Percentiles rank a stretch among this genome's conserved stretches.
These are phyloP conservation scores for Oxytorus armatus DNA, from an alignment of 2,888 invertebrate genomes.

Conservation along the genomic window DNA sequence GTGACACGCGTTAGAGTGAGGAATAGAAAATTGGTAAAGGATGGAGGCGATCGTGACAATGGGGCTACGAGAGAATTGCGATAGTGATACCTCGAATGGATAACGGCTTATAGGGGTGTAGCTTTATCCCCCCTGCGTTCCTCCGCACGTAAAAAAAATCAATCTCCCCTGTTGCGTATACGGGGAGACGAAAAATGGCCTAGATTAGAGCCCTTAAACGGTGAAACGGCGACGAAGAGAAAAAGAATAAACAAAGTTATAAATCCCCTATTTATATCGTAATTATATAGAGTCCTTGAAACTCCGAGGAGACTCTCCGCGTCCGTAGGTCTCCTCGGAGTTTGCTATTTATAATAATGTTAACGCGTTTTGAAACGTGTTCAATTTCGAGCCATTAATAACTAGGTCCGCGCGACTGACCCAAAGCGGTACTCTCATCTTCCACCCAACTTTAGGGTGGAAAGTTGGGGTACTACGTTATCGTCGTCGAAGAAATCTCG, in stretches of 20 bases:
- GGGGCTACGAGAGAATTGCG: no score
- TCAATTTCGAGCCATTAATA: conserved; percentile 67
- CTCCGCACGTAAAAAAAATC: conserved; percentile 32
- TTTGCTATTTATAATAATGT: conserved; percentile 42
- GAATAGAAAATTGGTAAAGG: no score
- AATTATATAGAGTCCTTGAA: conserved; percentile 46
- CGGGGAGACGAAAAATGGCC: conserved; percentile 58
- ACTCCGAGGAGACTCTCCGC: conserved; percentile 5
- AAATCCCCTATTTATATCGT: conserved; percentile 58
- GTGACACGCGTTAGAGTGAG: conserved; percentile 17
- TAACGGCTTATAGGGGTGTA: not conserved
- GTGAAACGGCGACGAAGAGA: conserved; percentile 23
- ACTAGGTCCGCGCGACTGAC: conserved; percentile 84
- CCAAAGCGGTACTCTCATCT: conserved; percentile 79
- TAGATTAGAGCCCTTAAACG: conserved; percentile 55
- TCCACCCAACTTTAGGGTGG: conserved; percentile 53
- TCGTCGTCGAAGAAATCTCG: conserved; percentile 37
- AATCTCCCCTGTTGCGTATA: conserved; percentile 40
- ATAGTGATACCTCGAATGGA: conserved; percentile 12
- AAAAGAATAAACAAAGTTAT: no score
- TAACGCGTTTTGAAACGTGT: no score
- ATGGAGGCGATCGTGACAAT: no score
- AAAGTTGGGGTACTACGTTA: not conserved
- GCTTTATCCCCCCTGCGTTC: not conserved
- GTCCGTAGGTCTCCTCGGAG: conserved; percentile 47